phyloP scores from a whole-genome alignment of 2,797 vertebrate species.

The Muscicapa striata region DNA sequence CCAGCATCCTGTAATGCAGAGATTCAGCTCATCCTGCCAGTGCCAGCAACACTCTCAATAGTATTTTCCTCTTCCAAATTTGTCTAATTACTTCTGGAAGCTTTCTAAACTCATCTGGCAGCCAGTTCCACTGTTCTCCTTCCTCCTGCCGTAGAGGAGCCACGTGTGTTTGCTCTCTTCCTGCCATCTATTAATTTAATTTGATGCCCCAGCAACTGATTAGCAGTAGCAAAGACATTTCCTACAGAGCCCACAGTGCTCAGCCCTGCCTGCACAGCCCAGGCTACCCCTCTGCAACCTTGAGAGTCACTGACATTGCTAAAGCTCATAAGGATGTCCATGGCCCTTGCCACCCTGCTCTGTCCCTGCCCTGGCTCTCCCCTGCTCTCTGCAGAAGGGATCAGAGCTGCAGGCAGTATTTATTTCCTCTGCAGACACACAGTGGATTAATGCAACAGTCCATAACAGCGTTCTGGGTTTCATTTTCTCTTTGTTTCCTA shows the following conservation, averaged over 20 bases:
- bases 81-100: constrained; percentile 47
- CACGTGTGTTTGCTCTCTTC: background rate
- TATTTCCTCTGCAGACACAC: background rate
- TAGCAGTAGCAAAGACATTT: background rate
- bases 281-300: background rate
- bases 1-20: background rate
- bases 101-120: constrained; percentile 50
- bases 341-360: background rate
- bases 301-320: background rate
- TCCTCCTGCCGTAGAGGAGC: background rate
- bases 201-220: background rate
- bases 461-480: background rate
- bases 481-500: background rate
- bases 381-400: background rate
- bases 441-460: background rate
- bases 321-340: background rate
- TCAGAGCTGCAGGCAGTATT: background rate
- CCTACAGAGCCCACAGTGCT: background rate
- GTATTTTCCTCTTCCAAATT: constrained; percentile 17
- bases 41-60: background rate
- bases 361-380: background rate
- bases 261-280: background rate
- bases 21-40: background rate
- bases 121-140: background rate
- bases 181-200: constrained; percentile 21